Percentiles rank a stretch among this genome's conserved stretches.
phyloP scores from a whole-genome alignment of 2,797 vertebrate species.

The Tokudaia tokunoshimensis region DNA sequence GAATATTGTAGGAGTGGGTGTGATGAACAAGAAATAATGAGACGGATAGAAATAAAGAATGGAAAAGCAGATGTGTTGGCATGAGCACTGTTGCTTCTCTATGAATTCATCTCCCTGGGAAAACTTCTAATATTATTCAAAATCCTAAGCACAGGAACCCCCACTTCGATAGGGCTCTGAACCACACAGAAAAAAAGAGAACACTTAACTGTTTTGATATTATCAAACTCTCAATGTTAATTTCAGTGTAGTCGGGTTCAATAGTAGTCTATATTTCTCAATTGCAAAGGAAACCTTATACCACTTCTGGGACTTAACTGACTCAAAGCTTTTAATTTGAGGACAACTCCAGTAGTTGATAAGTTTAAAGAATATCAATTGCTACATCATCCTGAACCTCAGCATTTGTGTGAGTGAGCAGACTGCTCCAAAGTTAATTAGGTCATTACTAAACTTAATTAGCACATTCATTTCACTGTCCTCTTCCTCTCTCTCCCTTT shows the following conservation, averaged over 20 bases:
- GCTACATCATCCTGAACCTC: neutral
- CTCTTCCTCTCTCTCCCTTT: too few species aligned
- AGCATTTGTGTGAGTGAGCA: neutral
- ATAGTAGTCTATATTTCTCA: neutral
- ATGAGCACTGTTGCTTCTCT: neutral
- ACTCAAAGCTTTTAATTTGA: conserved; percentile 25
- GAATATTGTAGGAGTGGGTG: neutral
- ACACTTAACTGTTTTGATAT: neutral
- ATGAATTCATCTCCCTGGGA: neutral
- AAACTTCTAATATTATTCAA: neutral
- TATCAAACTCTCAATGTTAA: neutral
- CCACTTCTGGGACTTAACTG: neutral
- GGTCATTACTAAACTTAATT: neutral
- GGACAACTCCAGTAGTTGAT: neutral
- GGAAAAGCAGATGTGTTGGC: neutral
- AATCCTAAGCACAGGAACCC: neutral
- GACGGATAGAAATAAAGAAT: neutral
- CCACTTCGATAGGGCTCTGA: neutral
- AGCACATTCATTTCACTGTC: neutral
- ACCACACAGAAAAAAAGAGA: neutral
- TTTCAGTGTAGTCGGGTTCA: neutral
- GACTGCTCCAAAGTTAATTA: neutral
- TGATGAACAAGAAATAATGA: neutral
- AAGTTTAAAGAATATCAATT: neutral
- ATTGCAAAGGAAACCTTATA: neutral